Percentiles rank a stretch among this genome's conserved stretches.
These are phyloP conservation scores for Eupithecia pulchellata DNA, from an alignment of 2,888 invertebrate genomes.

Conservation along the genomic window DNA sequence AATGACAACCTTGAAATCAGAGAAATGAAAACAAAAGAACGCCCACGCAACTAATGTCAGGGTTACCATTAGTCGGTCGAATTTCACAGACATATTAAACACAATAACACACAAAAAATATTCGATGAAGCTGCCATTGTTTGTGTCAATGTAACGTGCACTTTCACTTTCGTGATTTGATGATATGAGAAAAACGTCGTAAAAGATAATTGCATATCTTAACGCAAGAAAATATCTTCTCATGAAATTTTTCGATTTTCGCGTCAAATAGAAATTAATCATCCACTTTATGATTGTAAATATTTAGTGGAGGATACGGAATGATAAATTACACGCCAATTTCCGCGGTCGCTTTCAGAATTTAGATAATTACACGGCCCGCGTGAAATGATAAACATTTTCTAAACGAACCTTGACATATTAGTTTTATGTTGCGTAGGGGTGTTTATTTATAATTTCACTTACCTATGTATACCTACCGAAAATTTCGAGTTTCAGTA, in stretches of 20 bases:
- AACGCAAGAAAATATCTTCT: constrained; percentile 34
- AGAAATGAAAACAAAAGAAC: constrained; percentile 43
- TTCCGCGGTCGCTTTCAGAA: constrained; percentile 54
- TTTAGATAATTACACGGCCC: constrained; percentile 62
- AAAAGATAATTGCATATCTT: constrained; percentile 18
- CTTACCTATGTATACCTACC: constrained; percentile 39
- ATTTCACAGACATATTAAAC: constrained; percentile 40
- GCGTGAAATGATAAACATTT: constrained; percentile 62
- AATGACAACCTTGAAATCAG: constrained; percentile 35
- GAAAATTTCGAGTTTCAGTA: constrained; percentile 39
- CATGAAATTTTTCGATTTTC: constrained; percentile 32
- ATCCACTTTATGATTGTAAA: constrained; percentile 29
- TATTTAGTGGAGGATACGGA: constrained; percentile 31
- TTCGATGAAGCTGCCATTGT: constrained; percentile 56
- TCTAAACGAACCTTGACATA: constrained; percentile 75
- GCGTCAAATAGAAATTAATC: constrained; percentile 22
- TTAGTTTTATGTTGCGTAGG: constrained; percentile 68
- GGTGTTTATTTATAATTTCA: constrained; percentile 63
- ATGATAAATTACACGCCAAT: constrained; percentile 52
- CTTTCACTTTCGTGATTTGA: constrained; percentile 54
- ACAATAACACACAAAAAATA: constrained; percentile 48
- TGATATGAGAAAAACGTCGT: constrained; percentile 17
- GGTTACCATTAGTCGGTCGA: constrained; percentile 36
- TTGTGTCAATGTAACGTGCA: constrained; percentile 49
- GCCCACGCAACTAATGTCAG: constrained; percentile 35